phyloP scores from a whole-genome alignment of 2,113 vertebrate genomes.

The Podocnemis expansa region DNA sequence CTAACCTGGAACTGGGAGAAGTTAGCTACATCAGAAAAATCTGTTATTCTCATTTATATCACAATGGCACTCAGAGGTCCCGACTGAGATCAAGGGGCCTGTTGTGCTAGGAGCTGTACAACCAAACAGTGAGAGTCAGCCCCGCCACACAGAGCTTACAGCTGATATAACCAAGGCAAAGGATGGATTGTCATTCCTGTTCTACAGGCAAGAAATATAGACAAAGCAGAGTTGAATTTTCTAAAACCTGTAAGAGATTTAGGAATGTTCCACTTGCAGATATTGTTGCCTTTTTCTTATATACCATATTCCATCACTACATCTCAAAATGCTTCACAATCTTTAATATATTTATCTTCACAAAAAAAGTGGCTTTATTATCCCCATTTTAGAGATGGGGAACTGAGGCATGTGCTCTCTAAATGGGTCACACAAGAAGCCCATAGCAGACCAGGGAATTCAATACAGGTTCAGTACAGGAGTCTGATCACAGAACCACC shows the following conservation, averaged over 20 bases:
- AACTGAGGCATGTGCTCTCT: not conserved
- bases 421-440: not conserved
- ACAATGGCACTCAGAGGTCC: not conserved
- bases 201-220: not conserved
- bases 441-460: not conserved
- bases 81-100: not conserved
- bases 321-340: not conserved
- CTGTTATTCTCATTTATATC: not conserved
- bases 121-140: not conserved
- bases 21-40: not conserved
- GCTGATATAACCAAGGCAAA: not conserved
- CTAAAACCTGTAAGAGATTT: not conserved
- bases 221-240: not conserved
- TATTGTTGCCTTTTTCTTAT: not conserved
- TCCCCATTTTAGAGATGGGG: not conserved
- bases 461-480: not conserved
- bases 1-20: not conserved
- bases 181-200: not conserved
- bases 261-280: not conserved
- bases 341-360: not conserved
- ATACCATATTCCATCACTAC: not conserved
- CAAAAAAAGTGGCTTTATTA: not conserved
- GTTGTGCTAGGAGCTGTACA: not conserved
- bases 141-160: not conserved
- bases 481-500: not conserved